Evolutionary conservation across 1,140 invertebrate species (phyloP), one percentile per base, ranked within the genome.

Genomic region (Protaetia brevitarsis): DNA sequence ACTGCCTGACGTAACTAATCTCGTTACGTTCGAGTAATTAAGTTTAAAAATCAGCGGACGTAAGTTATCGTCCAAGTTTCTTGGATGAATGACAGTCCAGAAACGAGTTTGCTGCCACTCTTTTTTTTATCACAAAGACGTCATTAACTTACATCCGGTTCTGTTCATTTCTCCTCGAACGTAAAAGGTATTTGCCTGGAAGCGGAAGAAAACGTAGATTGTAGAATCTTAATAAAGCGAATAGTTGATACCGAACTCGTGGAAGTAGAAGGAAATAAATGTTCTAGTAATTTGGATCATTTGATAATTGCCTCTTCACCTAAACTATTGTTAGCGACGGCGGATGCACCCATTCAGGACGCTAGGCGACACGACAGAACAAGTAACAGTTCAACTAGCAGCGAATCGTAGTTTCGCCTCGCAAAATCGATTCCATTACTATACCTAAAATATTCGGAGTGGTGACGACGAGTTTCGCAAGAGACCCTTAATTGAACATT

Each of bases 401-500:
- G 19, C 26, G 41, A 51, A 51, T 7, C 11, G 41, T 23, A 51
- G 19, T 51, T 51, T 23, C 41, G 21, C 26, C 41, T 51, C 19
- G 21, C 19, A 51, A 51, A 51, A 51, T 51, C 41, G 41, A 51
- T 51, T 51, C 41, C 16, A 51, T 51, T 51, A 51, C 5, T n/a
- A n/a, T 51, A 19, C 41, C 19, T 51, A 51, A 51, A 51, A 51
- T 51, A 51, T 51, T 51, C 26, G 16, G 16, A 51, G 41, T 16
- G 41, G 19, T 11, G 19, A 51, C 19, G 19, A 23, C 41, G 16
- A 19, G 1, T 51, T 23, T 23, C 13, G 41, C 41, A 51, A 23
- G 41, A 23, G 41, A 8, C 16, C 41, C 16, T 51, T 51, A 19
- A 51, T 51, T 51, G 41, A 51, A 51, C 19, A 26, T 23, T 51